These are phyloP conservation scores for Nomada ferruginata DNA, from an alignment of 2,888 invertebrate species.

Conservation along the genomic window DNA sequence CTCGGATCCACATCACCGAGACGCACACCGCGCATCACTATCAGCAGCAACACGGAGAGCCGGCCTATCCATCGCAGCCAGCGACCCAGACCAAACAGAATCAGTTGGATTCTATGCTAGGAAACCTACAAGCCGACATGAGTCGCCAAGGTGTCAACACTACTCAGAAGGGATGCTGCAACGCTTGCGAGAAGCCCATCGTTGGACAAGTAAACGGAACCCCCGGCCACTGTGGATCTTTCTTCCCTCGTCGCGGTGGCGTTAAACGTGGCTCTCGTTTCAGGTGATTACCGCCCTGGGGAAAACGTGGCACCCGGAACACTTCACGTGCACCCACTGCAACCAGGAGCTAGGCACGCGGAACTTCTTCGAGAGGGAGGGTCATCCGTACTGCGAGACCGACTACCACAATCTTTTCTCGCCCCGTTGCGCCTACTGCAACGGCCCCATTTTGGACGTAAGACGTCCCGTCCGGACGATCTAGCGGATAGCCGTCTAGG, in stretches of 20 bases:
- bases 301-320: conserved; percentile 99
- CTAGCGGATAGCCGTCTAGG: not conserved
- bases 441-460: conserved; percentile 99
- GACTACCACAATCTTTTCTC: conserved; percentile 99
- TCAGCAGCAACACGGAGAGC: conserved; percentile 81
- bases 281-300: conserved; percentile 97
- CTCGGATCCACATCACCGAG: conserved; percentile 81
- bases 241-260: no score
- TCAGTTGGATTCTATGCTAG: conserved; percentile 95
- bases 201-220: conserved; percentile 92
- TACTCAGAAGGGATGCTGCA: conserved; percentile 99
- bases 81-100: conserved; percentile 85
- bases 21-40: conserved; percentile 81
- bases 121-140: conserved; percentile 98
- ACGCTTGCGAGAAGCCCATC: conserved; percentile 99
- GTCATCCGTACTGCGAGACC: conserved; percentile 98
- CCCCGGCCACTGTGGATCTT: not conserved
- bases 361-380: conserved; percentile 99
- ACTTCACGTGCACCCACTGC: conserved; percentile 99
- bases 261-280: conserved; percentile 2
- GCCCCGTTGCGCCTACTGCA: conserved; percentile 99
- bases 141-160: conserved; percentile 99
- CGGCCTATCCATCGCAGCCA: conserved; percentile 83
- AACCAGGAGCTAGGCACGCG: conserved; percentile 97
- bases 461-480: conserved; percentile 78